phyloP scores from a whole-genome alignment of 1,140 invertebrate genomes.

The Lepidurus packardi region DNA sequence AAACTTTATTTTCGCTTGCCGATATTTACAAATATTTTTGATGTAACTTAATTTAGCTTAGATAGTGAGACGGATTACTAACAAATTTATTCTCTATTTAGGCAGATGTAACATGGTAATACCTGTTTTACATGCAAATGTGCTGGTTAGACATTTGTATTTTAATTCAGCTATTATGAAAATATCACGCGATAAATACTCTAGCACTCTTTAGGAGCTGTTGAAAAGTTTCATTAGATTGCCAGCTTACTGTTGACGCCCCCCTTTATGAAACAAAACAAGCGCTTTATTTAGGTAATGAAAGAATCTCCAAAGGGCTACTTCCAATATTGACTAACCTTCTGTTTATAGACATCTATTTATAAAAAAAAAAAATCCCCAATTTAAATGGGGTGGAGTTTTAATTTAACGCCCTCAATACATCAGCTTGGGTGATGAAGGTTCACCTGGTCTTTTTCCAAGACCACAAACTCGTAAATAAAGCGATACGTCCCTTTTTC shows the following conservation, averaged over 20 bases:
- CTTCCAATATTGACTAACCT: background rate
- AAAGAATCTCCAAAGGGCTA: background rate
- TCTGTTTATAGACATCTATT: background rate
- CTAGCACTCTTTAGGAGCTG: background rate
- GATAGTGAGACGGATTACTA: no score
- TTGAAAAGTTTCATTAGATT: background rate
- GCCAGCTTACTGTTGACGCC: background rate
- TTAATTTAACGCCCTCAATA: conserved; percentile 13
- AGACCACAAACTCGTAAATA: background rate
- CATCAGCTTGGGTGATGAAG: conserved; percentile 14
- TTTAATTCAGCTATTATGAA: no score
- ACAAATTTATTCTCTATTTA: no score
- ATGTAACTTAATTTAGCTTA: no score
- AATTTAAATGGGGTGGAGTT: conserved; percentile 8
- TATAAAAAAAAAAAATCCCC: background rate
- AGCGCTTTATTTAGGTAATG: conserved; percentile 4
- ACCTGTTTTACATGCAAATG: no score
- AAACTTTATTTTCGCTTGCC: no score
- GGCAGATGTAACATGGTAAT: no score
- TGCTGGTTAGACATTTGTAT: no score
- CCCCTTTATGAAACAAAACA: background rate
- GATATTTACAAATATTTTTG: no score
- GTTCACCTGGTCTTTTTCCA: background rate
- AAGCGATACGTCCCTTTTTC: background rate
- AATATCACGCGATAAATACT: no score